These are phyloP conservation scores for Porites lutea DNA, from an alignment of 64 coral and sea anemone genomes.

Conservation along the genomic window DNA sequence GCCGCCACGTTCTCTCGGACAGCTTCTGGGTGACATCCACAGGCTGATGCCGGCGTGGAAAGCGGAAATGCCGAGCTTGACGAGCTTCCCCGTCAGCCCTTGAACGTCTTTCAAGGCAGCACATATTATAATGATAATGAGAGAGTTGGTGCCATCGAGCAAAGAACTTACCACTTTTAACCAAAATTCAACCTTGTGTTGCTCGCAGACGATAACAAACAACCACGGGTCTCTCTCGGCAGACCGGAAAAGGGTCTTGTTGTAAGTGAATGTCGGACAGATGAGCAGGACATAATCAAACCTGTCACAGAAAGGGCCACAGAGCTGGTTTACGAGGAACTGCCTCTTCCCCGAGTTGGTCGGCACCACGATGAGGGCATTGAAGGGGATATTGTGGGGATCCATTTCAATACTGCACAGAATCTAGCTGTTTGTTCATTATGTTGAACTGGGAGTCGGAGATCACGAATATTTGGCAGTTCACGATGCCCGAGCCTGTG, in stretches of 20 bases:
- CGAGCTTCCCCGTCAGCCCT: background rate
- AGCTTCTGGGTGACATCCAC: constrained; percentile 37
- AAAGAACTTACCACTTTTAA: background rate
- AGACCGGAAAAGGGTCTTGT: constrained; percentile 15
- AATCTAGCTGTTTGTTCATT: background rate
- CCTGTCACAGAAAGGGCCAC: background rate
- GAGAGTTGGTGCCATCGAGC: background rate
- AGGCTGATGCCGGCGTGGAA: background rate
- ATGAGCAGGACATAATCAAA: constrained; percentile 61
- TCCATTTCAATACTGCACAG: background rate
- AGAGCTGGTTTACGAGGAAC: constrained; percentile 50
- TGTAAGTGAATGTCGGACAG: constrained; percentile 63
- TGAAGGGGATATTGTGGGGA: constrained; percentile 21
- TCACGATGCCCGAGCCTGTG: background rate
- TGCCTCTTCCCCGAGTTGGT: constrained; percentile 50
- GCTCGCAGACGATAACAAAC: background rate
- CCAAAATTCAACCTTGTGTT: constrained; percentile 11
- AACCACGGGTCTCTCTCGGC: background rate
- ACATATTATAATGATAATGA: background rate
- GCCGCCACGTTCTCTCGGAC: constrained; percentile 30
- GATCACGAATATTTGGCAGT: background rate
- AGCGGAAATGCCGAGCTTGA: background rate
- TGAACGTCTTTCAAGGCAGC: background rate
- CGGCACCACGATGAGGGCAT: constrained; percentile 56
- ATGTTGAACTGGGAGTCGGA: background rate